phyloP scores from a whole-genome alignment of 2,113 vertebrate genomes.

The Ifrita kowaldi region DNA sequence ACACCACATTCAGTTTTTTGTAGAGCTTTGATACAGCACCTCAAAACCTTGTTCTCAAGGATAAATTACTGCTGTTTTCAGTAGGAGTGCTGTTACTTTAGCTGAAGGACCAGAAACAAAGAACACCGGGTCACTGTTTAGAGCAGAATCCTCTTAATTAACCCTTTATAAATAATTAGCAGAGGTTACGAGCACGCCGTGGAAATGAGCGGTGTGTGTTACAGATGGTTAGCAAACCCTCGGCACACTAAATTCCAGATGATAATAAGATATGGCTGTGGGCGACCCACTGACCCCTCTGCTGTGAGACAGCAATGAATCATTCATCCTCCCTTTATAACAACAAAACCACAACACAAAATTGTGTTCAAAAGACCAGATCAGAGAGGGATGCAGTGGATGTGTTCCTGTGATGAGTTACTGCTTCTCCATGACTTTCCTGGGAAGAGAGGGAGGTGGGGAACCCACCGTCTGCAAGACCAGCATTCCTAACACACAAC shows the following conservation, averaged over 20 bases:
- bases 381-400: not conserved
- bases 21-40: not conserved
- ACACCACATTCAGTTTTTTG: not conserved
- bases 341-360: not conserved
- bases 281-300: not conserved
- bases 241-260: not conserved
- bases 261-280: not conserved
- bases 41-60: not conserved
- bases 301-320: constrained; percentile 8
- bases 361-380: not conserved
- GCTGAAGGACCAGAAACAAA: constrained; percentile 32
- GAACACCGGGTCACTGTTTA: not conserved
- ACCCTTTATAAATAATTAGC: constrained; percentile 58
- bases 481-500: not conserved
- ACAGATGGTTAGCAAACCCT: not conserved
- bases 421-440: not conserved
- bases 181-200: not conserved
- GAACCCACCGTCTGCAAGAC: not conserved
- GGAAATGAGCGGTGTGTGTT: not conserved
- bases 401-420: not conserved
- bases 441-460: not conserved
- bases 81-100: not conserved
- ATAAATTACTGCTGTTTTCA: constrained; percentile 7
- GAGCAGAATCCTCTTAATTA: constrained; percentile 46
- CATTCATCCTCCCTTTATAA: not conserved